Conservation (phyloP, 1,140 invertebrate genomes). For the Physella acuta region DNA sequence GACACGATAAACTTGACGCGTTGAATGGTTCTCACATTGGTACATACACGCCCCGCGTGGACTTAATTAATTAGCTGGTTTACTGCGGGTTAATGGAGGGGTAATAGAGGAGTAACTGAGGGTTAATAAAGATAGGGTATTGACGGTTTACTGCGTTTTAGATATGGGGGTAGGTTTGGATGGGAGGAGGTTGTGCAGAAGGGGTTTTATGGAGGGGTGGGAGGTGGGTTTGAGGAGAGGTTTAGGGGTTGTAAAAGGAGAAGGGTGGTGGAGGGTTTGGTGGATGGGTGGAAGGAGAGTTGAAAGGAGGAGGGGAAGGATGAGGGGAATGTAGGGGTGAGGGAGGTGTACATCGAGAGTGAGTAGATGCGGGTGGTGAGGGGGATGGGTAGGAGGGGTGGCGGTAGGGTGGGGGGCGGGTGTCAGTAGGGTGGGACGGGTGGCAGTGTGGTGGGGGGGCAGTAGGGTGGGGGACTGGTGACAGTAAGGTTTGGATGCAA, state of each 20-base stretch:
- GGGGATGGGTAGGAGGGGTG: background rate
- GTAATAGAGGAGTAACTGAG: too few relatives aligned
- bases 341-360: background rate
- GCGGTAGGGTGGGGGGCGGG: background rate
- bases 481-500: background rate
- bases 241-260: background rate
- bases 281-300: background rate
- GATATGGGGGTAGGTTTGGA: background rate
- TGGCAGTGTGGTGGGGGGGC: background rate
- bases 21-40: too few relatives aligned
- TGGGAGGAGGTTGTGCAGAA: background rate
- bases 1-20: too few relatives aligned
- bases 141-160: too few relatives aligned
- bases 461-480: background rate
- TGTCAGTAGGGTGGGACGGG: background rate
- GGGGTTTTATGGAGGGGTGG: background rate
- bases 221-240: background rate
- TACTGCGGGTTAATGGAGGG: too few relatives aligned
- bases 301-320: background rate
- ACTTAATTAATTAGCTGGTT: too few relatives aligned
- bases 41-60: too few relatives aligned
- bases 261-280: background rate
- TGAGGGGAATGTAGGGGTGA: background rate
- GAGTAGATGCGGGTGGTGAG: background rate
- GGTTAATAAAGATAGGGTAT: too few relatives aligned